phyloP scores from a whole-genome alignment of 1,140 invertebrate species.

The Ladona fulva region DNA sequence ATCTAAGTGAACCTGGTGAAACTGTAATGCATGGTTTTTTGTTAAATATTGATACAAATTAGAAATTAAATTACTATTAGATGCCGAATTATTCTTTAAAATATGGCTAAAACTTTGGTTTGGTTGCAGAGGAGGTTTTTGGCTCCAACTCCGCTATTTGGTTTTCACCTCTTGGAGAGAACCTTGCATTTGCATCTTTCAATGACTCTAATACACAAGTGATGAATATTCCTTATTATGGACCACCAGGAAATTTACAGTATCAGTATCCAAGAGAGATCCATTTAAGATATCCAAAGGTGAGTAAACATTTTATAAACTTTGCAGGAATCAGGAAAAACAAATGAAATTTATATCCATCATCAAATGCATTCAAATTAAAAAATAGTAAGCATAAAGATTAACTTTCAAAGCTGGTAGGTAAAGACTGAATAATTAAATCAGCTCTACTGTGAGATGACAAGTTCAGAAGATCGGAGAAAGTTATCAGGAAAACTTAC shows the following conservation, averaged over 20 bases:
- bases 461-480: too few relatives aligned
- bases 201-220: conserved; percentile 57
- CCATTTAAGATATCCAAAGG: conserved; percentile 76
- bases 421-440: too few relatives aligned
- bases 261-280: conserved; percentile 36
- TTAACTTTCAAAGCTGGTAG: too few relatives aligned
- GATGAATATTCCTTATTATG: conserved; percentile 40
- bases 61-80: too few relatives aligned
- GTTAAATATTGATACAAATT: neutral
- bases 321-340: too few relatives aligned
- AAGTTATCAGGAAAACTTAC: too few relatives aligned
- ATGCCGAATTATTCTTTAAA: too few relatives aligned
- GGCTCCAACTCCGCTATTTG: conserved; percentile 74
- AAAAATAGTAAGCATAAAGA: too few relatives aligned
- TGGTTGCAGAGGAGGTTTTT: conserved; percentile 77
- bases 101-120: conserved; percentile 22
- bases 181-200: conserved; percentile 72
- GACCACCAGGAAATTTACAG: conserved; percentile 29
- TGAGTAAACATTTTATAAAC: conserved; percentile 31
- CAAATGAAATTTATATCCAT: too few relatives aligned
- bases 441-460: too few relatives aligned
- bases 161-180: conserved; percentile 76
- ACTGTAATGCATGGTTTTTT: conserved; percentile 17
- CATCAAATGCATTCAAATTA: too few relatives aligned
- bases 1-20: conserved; percentile 21